These are phyloP conservation scores for Rhagophthalmus giganteus DNA, from an alignment of 2,888 invertebrate species.

Conservation along the genomic window DNA sequence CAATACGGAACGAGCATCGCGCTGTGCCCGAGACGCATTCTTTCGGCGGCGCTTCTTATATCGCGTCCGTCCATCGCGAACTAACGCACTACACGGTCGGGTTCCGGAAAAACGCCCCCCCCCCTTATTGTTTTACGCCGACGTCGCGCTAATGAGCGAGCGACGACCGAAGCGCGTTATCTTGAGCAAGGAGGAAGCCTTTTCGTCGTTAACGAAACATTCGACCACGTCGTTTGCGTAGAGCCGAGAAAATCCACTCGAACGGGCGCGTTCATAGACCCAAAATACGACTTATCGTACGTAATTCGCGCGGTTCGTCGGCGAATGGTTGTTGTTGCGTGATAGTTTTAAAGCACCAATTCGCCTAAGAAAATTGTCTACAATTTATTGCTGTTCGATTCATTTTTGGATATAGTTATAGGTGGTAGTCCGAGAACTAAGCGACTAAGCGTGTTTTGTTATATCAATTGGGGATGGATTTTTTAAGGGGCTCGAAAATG, in stretches of 20 bases:
- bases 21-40: slow-evolving; percentile 29
- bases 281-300: no score
- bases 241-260: background rate
- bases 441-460: no score
- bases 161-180: slow-evolving; percentile 8
- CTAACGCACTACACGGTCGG: slow-evolving; percentile 6
- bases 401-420: background rate
- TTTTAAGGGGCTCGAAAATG: no score
- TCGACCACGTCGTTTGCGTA: slow-evolving; percentile 4
- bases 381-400: background rate
- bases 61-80: slow-evolving; percentile 8
- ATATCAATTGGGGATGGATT: no score
- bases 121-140: slow-evolving; percentile 9
- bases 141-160: slow-evolving; percentile 9
- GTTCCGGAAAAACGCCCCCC: background rate
- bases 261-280: background rate
- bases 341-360: background rate
- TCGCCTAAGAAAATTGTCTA: background rate
- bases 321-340: no score
- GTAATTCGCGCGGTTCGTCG: no score
- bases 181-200: slow-evolving; percentile 1
- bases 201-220: slow-evolving; percentile 6
- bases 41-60: slow-evolving; percentile 23
- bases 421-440: background rate
- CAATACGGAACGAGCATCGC: slow-evolving; percentile 31